phyloP scores from a whole-genome alignment of 2,113 vertebrate species.

The Quiscalus mexicanus region DNA sequence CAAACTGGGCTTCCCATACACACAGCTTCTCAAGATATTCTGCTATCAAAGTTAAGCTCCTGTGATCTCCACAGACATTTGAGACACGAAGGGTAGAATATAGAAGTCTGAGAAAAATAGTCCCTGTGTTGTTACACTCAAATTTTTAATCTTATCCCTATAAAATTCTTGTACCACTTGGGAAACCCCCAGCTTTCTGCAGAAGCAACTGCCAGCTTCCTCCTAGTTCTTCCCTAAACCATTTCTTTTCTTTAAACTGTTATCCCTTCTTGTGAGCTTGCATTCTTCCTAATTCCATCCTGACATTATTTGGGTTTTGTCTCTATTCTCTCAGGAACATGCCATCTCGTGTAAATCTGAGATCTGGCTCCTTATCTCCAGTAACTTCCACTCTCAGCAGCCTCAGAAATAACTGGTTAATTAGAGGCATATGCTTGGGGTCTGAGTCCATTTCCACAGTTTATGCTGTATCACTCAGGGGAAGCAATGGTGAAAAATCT shows the following conservation, averaged over 20 bases:
- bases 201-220: neutral
- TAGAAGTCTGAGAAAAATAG: neutral
- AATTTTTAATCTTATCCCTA: neutral
- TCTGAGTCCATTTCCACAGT: neutral
- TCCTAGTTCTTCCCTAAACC: neutral
- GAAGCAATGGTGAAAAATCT: neutral
- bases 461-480: neutral
- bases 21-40: neutral
- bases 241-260: neutral
- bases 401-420: slow-evolving; percentile 27
- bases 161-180: neutral
- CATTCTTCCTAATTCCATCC: neutral
- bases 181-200: neutral
- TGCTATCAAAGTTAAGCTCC: neutral
- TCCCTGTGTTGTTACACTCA: neutral
- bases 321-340: neutral
- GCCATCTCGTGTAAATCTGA: neutral
- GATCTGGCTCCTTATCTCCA: neutral
- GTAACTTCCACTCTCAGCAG: neutral
- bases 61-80: neutral
- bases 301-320: neutral
- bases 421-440: slow-evolving; percentile 1
- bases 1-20: neutral
- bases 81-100: neutral
- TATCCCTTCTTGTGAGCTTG: neutral